Percentiles rank a stretch among this genome's conserved stretches.
These are phyloP conservation scores for Acronicta leporina DNA, from an alignment of 2,888 invertebrate species.

Conservation along the genomic window DNA sequence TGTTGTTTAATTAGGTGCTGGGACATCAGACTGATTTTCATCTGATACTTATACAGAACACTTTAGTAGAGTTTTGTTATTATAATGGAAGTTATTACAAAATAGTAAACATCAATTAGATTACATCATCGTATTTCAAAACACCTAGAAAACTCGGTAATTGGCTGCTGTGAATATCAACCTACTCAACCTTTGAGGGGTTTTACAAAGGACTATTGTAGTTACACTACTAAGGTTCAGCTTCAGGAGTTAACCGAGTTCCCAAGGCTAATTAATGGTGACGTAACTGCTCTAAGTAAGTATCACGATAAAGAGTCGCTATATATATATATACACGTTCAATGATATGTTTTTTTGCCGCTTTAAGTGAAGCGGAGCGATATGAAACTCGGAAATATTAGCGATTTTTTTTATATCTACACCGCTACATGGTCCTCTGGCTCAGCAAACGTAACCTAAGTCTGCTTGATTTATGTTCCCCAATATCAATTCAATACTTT, in stretches of 20 bases:
- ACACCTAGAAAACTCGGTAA: background rate
- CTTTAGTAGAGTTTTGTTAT: too few relatives aligned
- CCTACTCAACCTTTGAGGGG: background rate
- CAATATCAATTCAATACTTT: too few relatives aligned
- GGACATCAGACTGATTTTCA: too few relatives aligned
- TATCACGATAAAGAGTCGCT: too few relatives aligned
- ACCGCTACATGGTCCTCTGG: too few relatives aligned
- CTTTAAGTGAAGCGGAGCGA: background rate
- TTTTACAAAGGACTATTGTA: background rate
- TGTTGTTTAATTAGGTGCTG: too few relatives aligned
- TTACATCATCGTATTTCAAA: background rate
- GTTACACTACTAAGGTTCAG: background rate
- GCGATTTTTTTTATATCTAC: too few relatives aligned
- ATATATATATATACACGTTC: background rate
- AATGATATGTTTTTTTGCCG: background rate
- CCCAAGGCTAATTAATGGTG: conserved; percentile 1
- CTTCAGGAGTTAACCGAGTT: background rate
- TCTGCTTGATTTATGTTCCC: too few relatives aligned
- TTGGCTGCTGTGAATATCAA: conserved; percentile 1
- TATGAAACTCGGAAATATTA: too few relatives aligned
- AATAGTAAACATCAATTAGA: background rate
- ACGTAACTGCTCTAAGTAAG: background rate
- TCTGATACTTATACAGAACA: too few relatives aligned
- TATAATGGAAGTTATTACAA: too few relatives aligned
- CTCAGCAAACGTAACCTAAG: too few relatives aligned